Percentiles rank a stretch among this genome's conserved stretches.
phyloP scores from a whole-genome alignment of 2,797 vertebrate genomes.

The Sebastolobus altivelis region DNA sequence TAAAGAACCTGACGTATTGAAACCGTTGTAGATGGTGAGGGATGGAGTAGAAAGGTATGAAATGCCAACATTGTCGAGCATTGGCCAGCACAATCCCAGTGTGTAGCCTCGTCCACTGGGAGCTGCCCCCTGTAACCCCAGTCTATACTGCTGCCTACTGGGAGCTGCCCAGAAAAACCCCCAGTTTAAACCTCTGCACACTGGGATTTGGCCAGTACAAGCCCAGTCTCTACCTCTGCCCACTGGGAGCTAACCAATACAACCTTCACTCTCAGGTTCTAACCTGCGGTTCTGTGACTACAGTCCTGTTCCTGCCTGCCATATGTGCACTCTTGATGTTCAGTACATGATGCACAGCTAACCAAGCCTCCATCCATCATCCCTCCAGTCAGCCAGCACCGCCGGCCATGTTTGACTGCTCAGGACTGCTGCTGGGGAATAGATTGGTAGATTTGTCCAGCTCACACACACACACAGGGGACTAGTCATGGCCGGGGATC shows the following conservation, averaged over 20 bases:
- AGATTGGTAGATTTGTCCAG: conserved; percentile 75
- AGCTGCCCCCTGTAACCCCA: not conserved
- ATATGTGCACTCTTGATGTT: conserved; percentile 52
- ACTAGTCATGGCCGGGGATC: conserved; percentile 57
- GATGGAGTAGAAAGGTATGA: not conserved
- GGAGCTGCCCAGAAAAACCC: conserved; percentile 33
- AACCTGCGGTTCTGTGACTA: conserved; percentile 29
- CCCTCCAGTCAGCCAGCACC: conserved; percentile 74
- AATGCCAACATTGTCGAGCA: not conserved
- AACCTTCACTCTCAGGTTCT: conserved; percentile 22
- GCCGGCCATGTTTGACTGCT: conserved; percentile 73
- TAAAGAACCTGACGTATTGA: not conserved
- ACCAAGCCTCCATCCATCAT: conserved; percentile 79
- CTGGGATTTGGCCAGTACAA: conserved; percentile 42
- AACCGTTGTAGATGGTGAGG: not conserved
- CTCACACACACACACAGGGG: conserved; percentile 38
- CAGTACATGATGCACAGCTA: conserved; percentile 66
- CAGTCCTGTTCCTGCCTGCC: conserved; percentile 26
- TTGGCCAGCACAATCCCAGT: not conserved
- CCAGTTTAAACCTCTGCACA: conserved; percentile 29
- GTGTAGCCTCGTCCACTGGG: conserved; percentile 4
- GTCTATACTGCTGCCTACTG: conserved; percentile 18
- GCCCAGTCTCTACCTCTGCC: conserved; percentile 24
- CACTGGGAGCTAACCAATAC: conserved; percentile 35
- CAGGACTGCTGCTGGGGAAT: conserved; percentile 64